Evolutionary conservation across 2,888 invertebrate species (phyloP), one percentile per base, ranked within the genome.

Genomic region (Cryptus armator): DNA sequence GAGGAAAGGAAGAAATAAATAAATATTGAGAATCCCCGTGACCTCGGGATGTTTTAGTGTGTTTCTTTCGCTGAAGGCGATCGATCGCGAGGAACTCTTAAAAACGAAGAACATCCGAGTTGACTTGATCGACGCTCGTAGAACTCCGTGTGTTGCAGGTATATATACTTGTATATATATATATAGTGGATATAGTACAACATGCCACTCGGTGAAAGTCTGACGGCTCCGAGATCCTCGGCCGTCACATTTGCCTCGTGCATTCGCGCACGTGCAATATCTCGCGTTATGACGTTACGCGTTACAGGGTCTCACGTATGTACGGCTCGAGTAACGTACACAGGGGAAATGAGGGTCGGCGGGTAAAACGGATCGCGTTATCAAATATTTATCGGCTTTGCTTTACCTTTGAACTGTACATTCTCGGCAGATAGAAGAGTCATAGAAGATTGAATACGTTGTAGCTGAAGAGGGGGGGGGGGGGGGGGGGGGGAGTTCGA

Each of bases 141-240:
- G 62, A 32, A 62, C n/a, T 3, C 62, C 29, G 37, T 37, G 37
- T 37, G 37, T 37, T 32, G 62, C n/a, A 29, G 32, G 32, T 62
- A 32, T 62, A 66, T 66, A 66, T 7, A 10, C 16, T 43, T 16
- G 37, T 66, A 43, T 43, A 43, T n/a, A 9, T 59, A 75, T 56
- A 48, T 44, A 48, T 24, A 1, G 37, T 79, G 37, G 43, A 32
- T 66, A 14, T 59, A 68, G 37, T 53, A 53, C 64, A 66, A 84
- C 81, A 77, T 78, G 77, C 77, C 68, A 68, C 81, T 70, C 51
- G 82, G 82, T 85, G 85, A 85, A 85, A 85, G 85, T 85, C 82
- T 82, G 78, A 51, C 67, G 74, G 51, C 62, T 56, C 46, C 37
- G 68, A 72, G 77, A 74, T 74, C 59, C 56, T 53, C 70, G 68